These are phyloP conservation scores for Monochamus saltuarius DNA, from an alignment of 1,140 invertebrate species.

Conservation along the genomic window DNA sequence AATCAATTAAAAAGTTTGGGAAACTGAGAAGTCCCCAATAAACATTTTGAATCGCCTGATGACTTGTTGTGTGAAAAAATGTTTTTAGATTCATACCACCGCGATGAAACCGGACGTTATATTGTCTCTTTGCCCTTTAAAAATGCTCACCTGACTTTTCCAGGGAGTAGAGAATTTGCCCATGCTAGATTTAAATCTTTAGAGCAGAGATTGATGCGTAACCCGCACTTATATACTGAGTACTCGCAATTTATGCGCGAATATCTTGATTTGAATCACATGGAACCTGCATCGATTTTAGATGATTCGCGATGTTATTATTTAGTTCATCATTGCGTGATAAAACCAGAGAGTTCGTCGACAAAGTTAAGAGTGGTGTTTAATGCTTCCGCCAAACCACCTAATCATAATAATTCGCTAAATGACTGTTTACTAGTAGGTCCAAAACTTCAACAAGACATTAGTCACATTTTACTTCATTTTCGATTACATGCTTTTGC, in stretches of 20 bases:
- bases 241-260: neutral
- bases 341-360: conserved; percentile 32
- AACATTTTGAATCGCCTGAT: neutral
- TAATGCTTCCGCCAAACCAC: neutral
- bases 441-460: conserved; percentile 18
- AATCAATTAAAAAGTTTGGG: conserved; percentile 6
- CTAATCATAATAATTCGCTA: conserved; percentile 23
- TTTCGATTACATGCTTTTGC: conserved; percentile 47
- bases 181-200: neutral
- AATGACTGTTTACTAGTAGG: conserved; percentile 15
- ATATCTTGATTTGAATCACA: neutral
- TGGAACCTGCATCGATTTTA: neutral
- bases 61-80: conserved; percentile 11
- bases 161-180: conserved; percentile 2
- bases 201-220: neutral
- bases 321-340: conserved; percentile 39
- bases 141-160: neutral
- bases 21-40: conserved; percentile 14
- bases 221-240: neutral
- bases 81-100: neutral
- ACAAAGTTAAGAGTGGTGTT: conserved; percentile 39
- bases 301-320: conserved; percentile 7
- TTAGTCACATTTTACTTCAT: conserved; percentile 37
- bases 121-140: conserved; percentile 16
- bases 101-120: conserved; percentile 11